These are phyloP conservation scores for Catagonus wagneri DNA, from an alignment of 2,113 vertebrate species.

Conservation along the genomic window DNA sequence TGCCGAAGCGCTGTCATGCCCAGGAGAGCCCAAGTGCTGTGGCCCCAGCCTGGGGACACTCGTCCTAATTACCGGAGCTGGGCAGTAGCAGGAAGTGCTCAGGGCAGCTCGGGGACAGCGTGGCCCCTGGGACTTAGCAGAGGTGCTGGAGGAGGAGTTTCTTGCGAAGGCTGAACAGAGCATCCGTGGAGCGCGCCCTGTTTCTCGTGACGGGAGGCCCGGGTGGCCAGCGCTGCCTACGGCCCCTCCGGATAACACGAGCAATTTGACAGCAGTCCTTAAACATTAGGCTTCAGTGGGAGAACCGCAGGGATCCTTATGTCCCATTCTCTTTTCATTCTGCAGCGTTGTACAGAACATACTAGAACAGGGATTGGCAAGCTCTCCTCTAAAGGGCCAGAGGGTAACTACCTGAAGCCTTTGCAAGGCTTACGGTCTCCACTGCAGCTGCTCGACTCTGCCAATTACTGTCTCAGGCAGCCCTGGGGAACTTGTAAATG, in stretches of 20 bases:
- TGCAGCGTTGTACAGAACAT: neutral
- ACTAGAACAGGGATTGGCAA: neutral
- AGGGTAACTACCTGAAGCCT: neutral
- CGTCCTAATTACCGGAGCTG: accelerated
- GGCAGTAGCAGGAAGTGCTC: neutral
- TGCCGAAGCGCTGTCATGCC: neutral
- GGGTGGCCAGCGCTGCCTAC: neutral
- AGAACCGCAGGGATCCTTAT: neutral
- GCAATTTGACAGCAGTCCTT: neutral
- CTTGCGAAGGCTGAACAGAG: neutral
- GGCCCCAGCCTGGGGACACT: neutral
- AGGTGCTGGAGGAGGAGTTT: neutral
- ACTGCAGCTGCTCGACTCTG: neutral
- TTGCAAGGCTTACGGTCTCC: too few species aligned
- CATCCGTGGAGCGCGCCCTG: neutral
- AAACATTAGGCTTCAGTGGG: too few species aligned
- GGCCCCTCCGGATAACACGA: too few species aligned
- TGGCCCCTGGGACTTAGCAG: too few species aligned
- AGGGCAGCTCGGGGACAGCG: neutral
- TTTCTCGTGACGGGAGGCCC: neutral
- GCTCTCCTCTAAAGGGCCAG: neutral
- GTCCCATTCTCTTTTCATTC: neutral
- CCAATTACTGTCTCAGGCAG: neutral
- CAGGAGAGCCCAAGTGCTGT: neutral
- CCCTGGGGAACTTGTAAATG: neutral